Conservation (phyloP, 92 coral and sea anemone genomes). For the Paragorgia papillata region DNA sequence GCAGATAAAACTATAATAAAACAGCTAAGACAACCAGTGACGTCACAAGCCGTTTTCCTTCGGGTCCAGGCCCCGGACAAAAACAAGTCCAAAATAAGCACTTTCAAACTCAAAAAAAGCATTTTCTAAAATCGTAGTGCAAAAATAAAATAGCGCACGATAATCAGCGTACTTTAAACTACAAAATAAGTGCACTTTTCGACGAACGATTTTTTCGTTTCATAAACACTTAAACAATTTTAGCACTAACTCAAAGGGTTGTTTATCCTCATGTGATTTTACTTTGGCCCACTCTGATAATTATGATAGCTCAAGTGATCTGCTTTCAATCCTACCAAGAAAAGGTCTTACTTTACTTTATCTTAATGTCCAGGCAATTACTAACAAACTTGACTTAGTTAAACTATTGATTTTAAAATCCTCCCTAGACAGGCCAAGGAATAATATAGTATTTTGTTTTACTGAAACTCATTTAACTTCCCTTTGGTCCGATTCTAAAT, state of each 20-base stretch:
- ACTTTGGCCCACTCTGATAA: not conserved
- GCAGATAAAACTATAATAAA: too few relatives aligned
- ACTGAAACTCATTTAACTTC: not conserved
- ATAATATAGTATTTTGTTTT: conserved; percentile 1
- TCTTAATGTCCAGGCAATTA: not conserved
- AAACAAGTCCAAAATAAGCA: too few relatives aligned
- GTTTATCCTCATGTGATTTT: not conserved
- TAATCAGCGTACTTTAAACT: too few relatives aligned
- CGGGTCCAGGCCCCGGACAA: too few relatives aligned
- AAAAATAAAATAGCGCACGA: too few relatives aligned
- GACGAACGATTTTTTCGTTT: too few relatives aligned
- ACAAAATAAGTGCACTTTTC: too few relatives aligned
- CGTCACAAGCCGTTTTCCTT: too few relatives aligned
- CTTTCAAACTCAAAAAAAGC: too few relatives aligned
- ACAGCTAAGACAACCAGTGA: too few relatives aligned
- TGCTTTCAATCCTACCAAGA: not conserved
- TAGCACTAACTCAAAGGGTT: not conserved
- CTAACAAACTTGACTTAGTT: not conserved
- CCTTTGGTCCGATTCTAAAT: not conserved
- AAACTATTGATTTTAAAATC: not conserved
- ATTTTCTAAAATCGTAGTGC: too few relatives aligned
- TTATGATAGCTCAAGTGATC: not conserved
- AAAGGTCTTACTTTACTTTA: not conserved
- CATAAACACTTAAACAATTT: too few relatives aligned
- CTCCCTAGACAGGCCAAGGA: not conserved